A percentile compares a stretch with the other conserved stretches of the same genome.
Conservation (phyloP, 2,797 vertebrate species). For the Tinamus major region DNA sequence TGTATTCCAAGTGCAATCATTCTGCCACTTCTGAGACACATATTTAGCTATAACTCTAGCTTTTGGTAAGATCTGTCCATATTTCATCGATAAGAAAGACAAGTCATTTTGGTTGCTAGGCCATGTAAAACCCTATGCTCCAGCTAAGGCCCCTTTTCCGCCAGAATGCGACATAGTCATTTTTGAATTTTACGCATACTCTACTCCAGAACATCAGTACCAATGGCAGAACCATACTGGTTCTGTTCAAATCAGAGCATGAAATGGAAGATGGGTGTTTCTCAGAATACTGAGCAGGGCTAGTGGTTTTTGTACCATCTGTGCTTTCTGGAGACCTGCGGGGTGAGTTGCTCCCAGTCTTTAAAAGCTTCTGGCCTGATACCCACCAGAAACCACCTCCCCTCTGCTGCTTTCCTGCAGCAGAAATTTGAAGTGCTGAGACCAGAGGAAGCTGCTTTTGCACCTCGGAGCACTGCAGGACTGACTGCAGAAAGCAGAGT, state of each 20-base stretch:
- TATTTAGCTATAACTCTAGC: neutral
- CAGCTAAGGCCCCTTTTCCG: neutral
- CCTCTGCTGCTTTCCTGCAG: neutral
- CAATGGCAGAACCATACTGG: neutral
- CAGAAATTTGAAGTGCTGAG: neutral
- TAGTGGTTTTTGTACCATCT: neutral
- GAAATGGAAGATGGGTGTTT: neutral
- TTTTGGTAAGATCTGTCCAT: neutral
- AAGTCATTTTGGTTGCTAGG: neutral
- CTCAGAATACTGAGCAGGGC: neutral
- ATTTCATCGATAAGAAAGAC: neutral
- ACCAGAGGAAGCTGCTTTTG: neutral
- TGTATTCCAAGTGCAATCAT: neutral
- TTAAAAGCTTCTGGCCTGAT: neutral
- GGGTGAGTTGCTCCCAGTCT: neutral
- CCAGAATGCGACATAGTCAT: rapidly evolving
- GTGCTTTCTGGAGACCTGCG: neutral
- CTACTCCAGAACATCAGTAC: neutral
- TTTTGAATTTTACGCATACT: neutral
- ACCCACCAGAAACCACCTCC: neutral
- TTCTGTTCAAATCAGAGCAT: neutral
- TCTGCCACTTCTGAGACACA: neutral
- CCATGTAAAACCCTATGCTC: neutral
- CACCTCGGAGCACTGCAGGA: neutral
- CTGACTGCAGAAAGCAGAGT: neutral